Evolutionary conservation across 2,797 vertebrate genomes (phyloP), one percentile per base, ranked within the genome.

Genomic region (Monodelphis domestica): DNA sequence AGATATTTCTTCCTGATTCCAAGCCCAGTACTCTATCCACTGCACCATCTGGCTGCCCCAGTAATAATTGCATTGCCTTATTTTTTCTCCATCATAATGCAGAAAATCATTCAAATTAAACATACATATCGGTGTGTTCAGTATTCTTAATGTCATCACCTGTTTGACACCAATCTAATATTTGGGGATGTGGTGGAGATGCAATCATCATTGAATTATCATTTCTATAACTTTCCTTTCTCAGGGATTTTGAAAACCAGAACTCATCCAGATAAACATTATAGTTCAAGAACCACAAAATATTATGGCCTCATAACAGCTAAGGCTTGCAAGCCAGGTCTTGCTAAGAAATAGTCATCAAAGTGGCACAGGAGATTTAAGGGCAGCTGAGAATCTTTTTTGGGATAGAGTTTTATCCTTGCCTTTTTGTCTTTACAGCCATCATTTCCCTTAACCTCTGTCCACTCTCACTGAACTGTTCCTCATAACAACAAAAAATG

Each of bases 81-180:
- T 87, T 89, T 93, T 92, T 87, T 87, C 45, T 51, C 14, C 45
- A 0, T 93, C 90, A 94, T 84, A 52, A 93, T 50, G 92, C 90
- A 95, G 91, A 97, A 89, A 55, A 53, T 88, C 95, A 89, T 97
- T 97, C 95, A 84, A 84, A 94, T 91, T 95, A 95, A 97, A 91
- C 94, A 92, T 87, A 93, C 93, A 92, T 95, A 95, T 91, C 92
- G 96, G 90, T 92, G 94, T 91, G 45, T 45, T 93, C 29, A 53
- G 91, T 88, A 93, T 57, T 87, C 10, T 57, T 94, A 53, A 90
- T 89, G 88, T 45, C 30, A 2, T 97, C 93, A 96, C 95, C 92
- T 96, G n/a, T 51, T n/a, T 89, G 89, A 96, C 94, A 96, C 90
- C 88, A 94, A 93, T 95, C 88, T 96, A 95, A 57, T 90, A 91